A percentile compares a stretch with the other conserved stretches of the same genome.
These are phyloP conservation scores for Chaenocephalus aceratus DNA, from an alignment of 2,113 vertebrate species.

Conservation along the genomic window DNA sequence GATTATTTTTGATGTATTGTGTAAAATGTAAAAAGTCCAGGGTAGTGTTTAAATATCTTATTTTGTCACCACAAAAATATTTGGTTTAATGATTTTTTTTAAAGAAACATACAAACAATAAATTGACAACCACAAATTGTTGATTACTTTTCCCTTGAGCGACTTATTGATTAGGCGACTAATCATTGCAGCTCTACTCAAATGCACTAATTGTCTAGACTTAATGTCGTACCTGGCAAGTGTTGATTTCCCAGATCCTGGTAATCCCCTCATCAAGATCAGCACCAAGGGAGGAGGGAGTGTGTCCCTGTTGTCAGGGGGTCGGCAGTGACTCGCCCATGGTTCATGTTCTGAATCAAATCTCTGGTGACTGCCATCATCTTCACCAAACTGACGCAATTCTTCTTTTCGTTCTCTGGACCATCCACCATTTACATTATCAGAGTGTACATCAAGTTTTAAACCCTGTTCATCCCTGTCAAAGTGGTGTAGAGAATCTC, in stretches of 20 bases:
- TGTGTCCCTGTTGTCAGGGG: neutral
- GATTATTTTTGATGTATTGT: too few species aligned
- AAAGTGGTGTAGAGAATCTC: conserved; percentile 7
- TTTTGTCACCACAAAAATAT: too few species aligned
- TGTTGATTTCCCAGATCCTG: conserved; percentile 85
- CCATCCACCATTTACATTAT: conserved; percentile 16
- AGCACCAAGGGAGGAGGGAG: conserved; percentile 52
- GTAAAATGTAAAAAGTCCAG: too few species aligned
- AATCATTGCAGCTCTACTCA: too few species aligned
- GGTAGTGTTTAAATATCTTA: too few species aligned
- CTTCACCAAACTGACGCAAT: conserved; percentile 14
- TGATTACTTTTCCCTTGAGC: too few species aligned
- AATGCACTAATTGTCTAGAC: neutral
- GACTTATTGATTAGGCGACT: too few species aligned
- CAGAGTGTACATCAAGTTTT: neutral
- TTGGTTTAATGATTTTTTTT: too few species aligned
- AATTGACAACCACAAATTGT: too few species aligned
- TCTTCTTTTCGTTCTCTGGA: conserved; percentile 10
- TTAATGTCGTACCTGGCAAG: conserved; percentile 68
- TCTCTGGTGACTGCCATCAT: conserved; percentile 18
- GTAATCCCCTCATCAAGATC: conserved; percentile 84
- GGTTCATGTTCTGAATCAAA: conserved; percentile 23
- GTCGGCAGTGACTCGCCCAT: conserved; percentile 24
- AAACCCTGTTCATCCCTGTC: neutral
- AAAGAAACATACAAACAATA: too few species aligned